phyloP scores from a whole-genome alignment of 2,797 vertebrate genomes.

The Melanotaenia trifasciata region DNA sequence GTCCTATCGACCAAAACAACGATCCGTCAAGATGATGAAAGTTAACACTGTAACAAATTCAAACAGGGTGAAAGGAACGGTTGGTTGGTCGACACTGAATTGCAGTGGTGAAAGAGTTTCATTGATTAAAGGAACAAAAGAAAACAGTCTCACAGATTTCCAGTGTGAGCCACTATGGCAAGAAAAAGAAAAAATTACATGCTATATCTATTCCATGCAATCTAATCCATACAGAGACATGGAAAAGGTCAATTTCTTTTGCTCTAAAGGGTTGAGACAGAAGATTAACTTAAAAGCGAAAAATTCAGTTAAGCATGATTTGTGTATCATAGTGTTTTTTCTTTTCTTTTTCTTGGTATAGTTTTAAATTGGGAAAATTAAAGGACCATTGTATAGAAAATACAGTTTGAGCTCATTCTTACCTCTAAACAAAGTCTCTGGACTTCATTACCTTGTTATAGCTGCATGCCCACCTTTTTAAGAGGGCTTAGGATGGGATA shows the following conservation, averaged over 20 bases:
- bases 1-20: constrained; percentile 50
- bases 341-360: not conserved
- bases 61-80: constrained; percentile 17
- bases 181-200: not conserved
- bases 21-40: constrained; percentile 21
- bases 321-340: not conserved
- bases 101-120: not conserved
- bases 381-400: too few relatives aligned
- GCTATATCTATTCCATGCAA: not conserved
- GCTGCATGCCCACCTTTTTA: not conserved
- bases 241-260: not conserved
- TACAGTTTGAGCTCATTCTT: too few relatives aligned
- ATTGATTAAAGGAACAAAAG: constrained; percentile 27
- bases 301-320: not conserved
- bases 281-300: not conserved
- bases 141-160: constrained; percentile 18
- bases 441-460: not conserved
- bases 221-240: not conserved
- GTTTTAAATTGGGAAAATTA: not conserved
- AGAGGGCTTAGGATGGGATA: not conserved
- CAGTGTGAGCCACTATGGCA: not conserved
- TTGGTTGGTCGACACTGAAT: not conserved
- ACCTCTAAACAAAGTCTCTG: too few relatives aligned
- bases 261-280: not conserved
- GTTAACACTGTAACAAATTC: constrained; percentile 24